A percentile compares a stretch with the other conserved stretches of the same genome.
Conservation (phyloP, 2,888 invertebrate genomes). For the Andrena flavipes region DNA sequence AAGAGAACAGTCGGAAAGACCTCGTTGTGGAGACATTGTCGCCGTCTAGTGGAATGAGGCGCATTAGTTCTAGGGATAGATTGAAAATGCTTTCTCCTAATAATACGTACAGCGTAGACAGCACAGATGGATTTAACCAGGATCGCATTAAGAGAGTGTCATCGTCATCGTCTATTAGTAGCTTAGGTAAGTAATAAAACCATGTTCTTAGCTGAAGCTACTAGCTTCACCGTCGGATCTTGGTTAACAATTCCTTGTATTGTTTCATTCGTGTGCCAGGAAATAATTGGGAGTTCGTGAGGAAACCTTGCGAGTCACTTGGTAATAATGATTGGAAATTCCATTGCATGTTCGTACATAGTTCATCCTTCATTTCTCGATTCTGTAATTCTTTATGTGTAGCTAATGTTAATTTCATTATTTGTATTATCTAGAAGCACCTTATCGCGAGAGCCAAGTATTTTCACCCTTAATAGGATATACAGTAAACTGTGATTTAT, state of each 20-base stretch:
- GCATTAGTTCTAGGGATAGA: slow-evolving; percentile 84
- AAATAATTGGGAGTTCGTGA: slow-evolving; percentile 85
- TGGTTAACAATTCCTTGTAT: slow-evolving; percentile 65
- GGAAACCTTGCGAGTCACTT: slow-evolving; percentile 84
- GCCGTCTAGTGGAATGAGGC: slow-evolving; percentile 83
- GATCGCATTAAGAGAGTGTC: slow-evolving; percentile 88
- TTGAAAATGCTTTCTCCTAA: slow-evolving; percentile 84
- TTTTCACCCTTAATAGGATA: slow-evolving; percentile 17
- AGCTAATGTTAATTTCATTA: slow-evolving; percentile 39
- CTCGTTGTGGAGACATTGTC: slow-evolving; percentile 82
- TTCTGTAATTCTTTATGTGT: slow-evolving; percentile 30
- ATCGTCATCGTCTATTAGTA: slow-evolving; percentile 90
- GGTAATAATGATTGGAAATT: slow-evolving; percentile 80
- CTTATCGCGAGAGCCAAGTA: slow-evolving; percentile 37
- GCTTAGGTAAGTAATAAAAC: slow-evolving; percentile 83
- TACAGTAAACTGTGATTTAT: slow-evolving; percentile 33
- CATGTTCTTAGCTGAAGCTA: slow-evolving; percentile 4
- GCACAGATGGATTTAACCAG: slow-evolving; percentile 82
- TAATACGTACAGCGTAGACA: slow-evolving; percentile 77
- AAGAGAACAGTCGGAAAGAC: slow-evolving; percentile 86
- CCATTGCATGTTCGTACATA: slow-evolving; percentile 69
- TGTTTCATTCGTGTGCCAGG: slow-evolving; percentile 79
- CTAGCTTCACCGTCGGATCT: slow-evolving; percentile 24
- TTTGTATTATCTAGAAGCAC: slow-evolving; percentile 41
- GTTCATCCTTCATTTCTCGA: slow-evolving; percentile 57